These are phyloP conservation scores for Erebia palarica DNA, from an alignment of 2,888 invertebrate genomes.

Conservation along the genomic window DNA sequence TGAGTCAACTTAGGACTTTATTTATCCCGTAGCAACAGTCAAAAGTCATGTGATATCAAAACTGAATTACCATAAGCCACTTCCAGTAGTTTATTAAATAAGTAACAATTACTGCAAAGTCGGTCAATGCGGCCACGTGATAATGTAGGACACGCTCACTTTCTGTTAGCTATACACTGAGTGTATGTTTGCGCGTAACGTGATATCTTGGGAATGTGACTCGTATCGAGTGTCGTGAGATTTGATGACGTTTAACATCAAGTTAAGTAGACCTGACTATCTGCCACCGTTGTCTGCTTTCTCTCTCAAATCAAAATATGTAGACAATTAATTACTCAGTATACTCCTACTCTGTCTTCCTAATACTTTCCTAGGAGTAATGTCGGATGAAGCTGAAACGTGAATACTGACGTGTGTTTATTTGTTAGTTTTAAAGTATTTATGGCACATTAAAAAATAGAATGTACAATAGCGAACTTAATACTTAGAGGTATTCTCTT, in stretches of 20 bases:
- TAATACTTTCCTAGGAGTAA: too few relatives aligned
- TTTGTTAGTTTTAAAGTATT: too few relatives aligned
- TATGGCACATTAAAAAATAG: too few relatives aligned
- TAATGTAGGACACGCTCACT: slow-evolving; percentile 53
- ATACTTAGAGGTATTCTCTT: too few relatives aligned
- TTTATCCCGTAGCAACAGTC: not conserved
- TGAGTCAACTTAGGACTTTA: too few relatives aligned
- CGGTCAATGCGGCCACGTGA: slow-evolving; percentile 46
- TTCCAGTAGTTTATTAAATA: slow-evolving; percentile 28
- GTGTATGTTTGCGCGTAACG: slow-evolving; percentile 32
- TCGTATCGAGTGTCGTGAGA: slow-evolving; percentile 19
- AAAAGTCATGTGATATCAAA: slow-evolving; percentile 9
- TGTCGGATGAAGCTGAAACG: too few relatives aligned
- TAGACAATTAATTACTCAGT: not conserved
- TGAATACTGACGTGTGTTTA: too few relatives aligned
- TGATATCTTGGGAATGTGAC: slow-evolving; percentile 29
- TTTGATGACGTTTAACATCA: slow-evolving; percentile 12
- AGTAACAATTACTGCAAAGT: slow-evolving; percentile 34
- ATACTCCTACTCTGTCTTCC: too few relatives aligned
- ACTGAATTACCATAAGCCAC: slow-evolving; percentile 21
- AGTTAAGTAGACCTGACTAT: slow-evolving; percentile 11
- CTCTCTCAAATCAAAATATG: not conserved
- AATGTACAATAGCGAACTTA: too few relatives aligned
- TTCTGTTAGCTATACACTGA: slow-evolving; percentile 40
- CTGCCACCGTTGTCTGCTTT: not conserved